A percentile compares a stretch with the other conserved stretches of the same genome.
phyloP scores from a whole-genome alignment of 2,797 vertebrate species.

The Pyrocephalus nanus region DNA sequence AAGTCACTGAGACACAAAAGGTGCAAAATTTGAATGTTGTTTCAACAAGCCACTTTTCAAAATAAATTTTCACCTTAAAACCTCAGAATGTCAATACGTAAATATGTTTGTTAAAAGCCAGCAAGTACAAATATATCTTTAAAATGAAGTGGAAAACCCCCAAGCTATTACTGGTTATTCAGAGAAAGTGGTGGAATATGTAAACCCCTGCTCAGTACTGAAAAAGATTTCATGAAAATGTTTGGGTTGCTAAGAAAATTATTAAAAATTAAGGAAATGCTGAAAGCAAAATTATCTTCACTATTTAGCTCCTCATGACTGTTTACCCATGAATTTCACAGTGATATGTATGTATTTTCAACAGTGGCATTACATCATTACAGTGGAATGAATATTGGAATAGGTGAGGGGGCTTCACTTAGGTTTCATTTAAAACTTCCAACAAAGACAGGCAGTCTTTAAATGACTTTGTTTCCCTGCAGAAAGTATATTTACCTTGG shows the following conservation, averaged over 20 bases:
- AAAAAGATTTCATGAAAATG: background rate
- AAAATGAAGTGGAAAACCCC: background rate
- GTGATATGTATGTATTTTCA: background rate
- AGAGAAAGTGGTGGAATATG: background rate
- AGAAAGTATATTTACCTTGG: background rate
- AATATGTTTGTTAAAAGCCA: background rate
- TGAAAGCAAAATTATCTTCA: background rate
- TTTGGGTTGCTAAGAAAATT: background rate
- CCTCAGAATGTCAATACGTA: background rate
- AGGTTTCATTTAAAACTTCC: background rate
- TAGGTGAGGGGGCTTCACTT: background rate
- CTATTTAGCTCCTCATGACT: background rate
- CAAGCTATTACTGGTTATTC: background rate
- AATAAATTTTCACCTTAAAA: background rate
- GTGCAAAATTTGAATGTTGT: background rate
- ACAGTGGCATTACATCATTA: background rate
- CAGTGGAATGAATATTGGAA: background rate
- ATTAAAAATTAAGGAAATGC: background rate
- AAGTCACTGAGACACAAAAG: background rate
- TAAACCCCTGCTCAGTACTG: background rate
- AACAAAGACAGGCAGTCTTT: background rate
- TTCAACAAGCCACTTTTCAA: background rate
- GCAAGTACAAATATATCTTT: background rate
- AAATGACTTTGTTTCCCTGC: background rate
- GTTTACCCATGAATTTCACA: background rate